phyloP scores from a whole-genome alignment of 2,113 vertebrate genomes.

The Platichthys flesus region DNA sequence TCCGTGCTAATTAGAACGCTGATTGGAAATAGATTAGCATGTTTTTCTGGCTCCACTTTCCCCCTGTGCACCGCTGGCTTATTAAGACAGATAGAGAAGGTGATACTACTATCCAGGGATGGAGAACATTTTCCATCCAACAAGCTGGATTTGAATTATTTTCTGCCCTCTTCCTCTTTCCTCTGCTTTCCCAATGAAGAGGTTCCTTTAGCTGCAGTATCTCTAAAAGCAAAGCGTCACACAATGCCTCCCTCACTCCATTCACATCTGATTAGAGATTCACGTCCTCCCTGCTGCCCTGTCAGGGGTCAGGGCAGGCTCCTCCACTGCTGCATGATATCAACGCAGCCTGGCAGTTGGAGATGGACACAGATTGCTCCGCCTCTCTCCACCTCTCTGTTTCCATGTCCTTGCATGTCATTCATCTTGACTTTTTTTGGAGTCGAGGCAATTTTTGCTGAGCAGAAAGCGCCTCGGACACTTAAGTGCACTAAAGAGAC shows the following conservation, averaged over 20 bases:
- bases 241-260: neutral
- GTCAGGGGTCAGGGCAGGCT: slow-evolving; percentile 41
- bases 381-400: slow-evolving; percentile 50
- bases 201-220: slow-evolving; percentile 13
- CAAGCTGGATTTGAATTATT: slow-evolving; percentile 16
- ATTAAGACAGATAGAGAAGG: slow-evolving; percentile 49
- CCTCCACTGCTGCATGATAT: slow-evolving; percentile 34
- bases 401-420: slow-evolving; percentile 55
- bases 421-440: slow-evolving; percentile 46
- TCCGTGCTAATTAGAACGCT: slow-evolving; percentile 77
- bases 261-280: slow-evolving; percentile 52
- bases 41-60: slow-evolving; percentile 58
- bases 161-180: slow-evolving; percentile 18
- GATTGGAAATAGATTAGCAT: slow-evolving; percentile 79
- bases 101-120: slow-evolving; percentile 27
- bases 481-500: slow-evolving; percentile 37
- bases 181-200: slow-evolving; percentile 4
- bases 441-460: slow-evolving; percentile 4
- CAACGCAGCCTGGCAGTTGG: slow-evolving; percentile 38
- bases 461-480: slow-evolving; percentile 18
- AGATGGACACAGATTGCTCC: slow-evolving; percentile 43
- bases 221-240: neutral
- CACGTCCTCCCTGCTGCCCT: slow-evolving; percentile 11
- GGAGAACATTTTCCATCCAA: slow-evolving; percentile 33
- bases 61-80: slow-evolving; percentile 28